Evolutionary conservation across 2,113 vertebrate genomes (phyloP).

Genomic region (Lonchura striata): DNA sequence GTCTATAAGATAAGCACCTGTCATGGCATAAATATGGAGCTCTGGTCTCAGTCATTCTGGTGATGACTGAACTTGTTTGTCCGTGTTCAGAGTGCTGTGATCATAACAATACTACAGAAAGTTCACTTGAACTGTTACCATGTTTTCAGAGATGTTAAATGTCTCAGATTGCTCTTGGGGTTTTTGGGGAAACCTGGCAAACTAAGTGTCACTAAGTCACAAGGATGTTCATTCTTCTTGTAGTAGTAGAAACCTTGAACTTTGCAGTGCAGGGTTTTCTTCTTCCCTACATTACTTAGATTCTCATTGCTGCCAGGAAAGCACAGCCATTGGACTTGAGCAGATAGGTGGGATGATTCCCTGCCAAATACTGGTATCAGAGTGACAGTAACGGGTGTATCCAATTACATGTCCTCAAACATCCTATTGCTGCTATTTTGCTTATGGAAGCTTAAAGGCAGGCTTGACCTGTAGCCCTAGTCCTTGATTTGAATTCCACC

Average conservation of each 20-base stretch:
- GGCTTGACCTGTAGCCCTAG: background rate
- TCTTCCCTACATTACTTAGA: background rate
- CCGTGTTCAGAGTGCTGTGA: background rate
- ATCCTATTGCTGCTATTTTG: background rate
- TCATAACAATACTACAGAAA: background rate
- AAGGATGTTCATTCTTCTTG: background rate
- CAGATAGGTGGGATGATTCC: background rate
- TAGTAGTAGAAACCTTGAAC: background rate
- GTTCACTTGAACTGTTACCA: background rate
- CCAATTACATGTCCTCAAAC: background rate
- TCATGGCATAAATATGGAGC: background rate
- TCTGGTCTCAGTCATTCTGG: background rate
- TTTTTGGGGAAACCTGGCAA: background rate
- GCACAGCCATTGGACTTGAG: background rate
- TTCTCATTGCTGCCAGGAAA: background rate
- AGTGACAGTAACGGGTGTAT: background rate
- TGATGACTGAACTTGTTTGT: background rate
- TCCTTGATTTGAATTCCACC: background rate
- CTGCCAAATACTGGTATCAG: background rate
- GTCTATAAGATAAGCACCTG: background rate
- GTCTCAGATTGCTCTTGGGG: background rate
- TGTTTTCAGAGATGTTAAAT: background rate
- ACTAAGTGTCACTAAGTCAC: background rate
- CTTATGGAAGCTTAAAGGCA: background rate
- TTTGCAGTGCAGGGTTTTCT: background rate